phyloP scores from a whole-genome alignment of 92 coral and sea anemone species.

The Epizoanthus scotinus region DNA sequence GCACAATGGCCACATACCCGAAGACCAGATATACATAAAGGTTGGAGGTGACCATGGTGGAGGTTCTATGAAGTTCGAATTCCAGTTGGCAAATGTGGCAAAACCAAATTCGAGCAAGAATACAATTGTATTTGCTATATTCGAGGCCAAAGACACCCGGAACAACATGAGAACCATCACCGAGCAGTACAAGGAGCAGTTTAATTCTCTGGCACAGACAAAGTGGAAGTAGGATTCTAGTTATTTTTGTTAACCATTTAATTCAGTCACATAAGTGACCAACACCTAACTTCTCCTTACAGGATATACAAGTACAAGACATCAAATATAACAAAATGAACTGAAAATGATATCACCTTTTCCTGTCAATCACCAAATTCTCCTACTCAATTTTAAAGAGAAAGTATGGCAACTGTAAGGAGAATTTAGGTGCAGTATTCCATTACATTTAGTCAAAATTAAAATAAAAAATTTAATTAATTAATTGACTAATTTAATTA shows the following conservation, averaged over 20 bases:
- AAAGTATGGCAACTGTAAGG: neutral
- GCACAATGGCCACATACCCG: constrained; percentile 39
- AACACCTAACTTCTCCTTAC: neutral
- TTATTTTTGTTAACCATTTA: neutral
- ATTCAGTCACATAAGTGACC: constrained; percentile 22
- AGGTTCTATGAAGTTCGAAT: constrained; percentile 29
- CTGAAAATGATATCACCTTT: too few relatives aligned
- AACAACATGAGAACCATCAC: constrained; percentile 33
- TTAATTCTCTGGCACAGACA: neutral
- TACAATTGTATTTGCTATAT: constrained; percentile 38
- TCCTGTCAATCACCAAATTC: neutral
- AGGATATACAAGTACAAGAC: too few relatives aligned
- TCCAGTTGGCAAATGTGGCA: constrained; percentile 39
- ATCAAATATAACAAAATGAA: too few relatives aligned
- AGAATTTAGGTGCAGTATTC: too few relatives aligned
- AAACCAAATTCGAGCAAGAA: constrained; percentile 47
- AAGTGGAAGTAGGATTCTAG: constrained; percentile 24
- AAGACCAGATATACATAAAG: constrained; percentile 34
- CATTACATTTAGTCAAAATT: too few relatives aligned
- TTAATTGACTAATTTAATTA: too few relatives aligned
- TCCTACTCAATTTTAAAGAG: neutral
- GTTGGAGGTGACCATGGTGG: constrained; percentile 51
- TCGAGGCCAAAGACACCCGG: constrained; percentile 32
- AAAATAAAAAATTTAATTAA: too few relatives aligned
- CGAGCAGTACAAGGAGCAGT: constrained; percentile 15